These are phyloP conservation scores for Hippasteria phrygiana DNA, from an alignment of 53 echinoderm and acorn worm genomes.

Conservation along the genomic window DNA sequence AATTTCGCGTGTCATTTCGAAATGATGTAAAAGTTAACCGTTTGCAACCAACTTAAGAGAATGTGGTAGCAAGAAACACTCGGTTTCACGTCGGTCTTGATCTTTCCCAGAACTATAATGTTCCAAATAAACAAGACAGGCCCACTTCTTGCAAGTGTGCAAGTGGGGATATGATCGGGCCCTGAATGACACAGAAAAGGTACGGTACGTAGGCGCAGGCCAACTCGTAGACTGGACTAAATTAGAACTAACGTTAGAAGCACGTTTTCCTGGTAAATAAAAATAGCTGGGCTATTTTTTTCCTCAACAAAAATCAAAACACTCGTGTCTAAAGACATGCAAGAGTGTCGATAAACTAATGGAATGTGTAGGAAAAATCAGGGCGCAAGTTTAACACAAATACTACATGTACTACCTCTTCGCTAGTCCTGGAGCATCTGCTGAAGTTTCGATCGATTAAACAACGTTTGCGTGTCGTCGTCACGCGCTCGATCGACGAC, in stretches of 20 bases:
- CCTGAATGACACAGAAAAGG: no score
- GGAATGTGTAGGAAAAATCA: not conserved
- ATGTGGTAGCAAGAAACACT: not conserved
- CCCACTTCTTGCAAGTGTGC: no score
- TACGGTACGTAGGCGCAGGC: no score
- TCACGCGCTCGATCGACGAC: no score
- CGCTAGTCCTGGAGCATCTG: not conserved
- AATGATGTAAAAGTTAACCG: not conserved
- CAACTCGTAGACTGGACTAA: no score
- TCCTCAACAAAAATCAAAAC: not conserved
- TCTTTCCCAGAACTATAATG: no score
- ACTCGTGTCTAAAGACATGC: not conserved
- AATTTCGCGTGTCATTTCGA: slow-evolving; percentile 37
- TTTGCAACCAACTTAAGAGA: not conserved
- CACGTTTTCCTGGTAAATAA: not conserved
- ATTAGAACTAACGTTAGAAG: no score
- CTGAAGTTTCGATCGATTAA: not conserved
- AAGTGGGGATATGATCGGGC: no score
- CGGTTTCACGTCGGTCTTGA: no score
- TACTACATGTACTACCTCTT: not conserved
- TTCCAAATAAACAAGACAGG: no score
- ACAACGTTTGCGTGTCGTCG: not conserved
- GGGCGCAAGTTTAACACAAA: no score
- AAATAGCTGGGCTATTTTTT: not conserved
- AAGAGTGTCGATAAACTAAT: not conserved